These are phyloP conservation scores for Trididemnum nubilum DNA, from an alignment of 23 tunicate species.

Conservation along the genomic window DNA sequence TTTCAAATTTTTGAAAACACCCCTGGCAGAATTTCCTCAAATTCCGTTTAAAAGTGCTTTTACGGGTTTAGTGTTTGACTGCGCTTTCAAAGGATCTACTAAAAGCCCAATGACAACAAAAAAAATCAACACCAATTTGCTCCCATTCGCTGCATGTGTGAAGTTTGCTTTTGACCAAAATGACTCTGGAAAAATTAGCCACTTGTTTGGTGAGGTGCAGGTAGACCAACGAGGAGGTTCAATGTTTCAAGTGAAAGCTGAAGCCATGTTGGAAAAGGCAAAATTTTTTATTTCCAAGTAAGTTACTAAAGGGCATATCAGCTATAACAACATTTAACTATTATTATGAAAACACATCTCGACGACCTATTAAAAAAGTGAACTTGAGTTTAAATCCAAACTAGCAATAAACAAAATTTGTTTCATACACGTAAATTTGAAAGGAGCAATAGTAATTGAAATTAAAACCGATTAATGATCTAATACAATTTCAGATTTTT, in stretches of 20 bases:
- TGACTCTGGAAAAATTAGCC: not conserved
- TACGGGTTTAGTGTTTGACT: not conserved
- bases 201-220: constrained; percentile 1
- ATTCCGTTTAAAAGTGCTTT: not conserved
- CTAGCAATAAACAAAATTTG: no score
- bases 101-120: no score
- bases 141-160: not conserved
- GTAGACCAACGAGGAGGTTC: not conserved
- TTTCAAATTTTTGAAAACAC: not conserved
- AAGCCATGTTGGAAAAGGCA: not conserved
- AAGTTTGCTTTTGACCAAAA: not conserved
- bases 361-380: no score
- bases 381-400: no score
- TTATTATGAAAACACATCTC: no score
- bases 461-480: no score
- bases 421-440: no score
- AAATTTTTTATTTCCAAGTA: not conserved
- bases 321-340: no score
- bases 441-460: no score
- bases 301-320: no score
- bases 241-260: not conserved
- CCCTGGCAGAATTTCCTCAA: no score
- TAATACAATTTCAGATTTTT: no score
- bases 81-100: not conserved
- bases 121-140: not conserved